Evolutionary conservation across 1,140 invertebrate species (phyloP).

Genomic region (Drosophila teissieri): DNA sequence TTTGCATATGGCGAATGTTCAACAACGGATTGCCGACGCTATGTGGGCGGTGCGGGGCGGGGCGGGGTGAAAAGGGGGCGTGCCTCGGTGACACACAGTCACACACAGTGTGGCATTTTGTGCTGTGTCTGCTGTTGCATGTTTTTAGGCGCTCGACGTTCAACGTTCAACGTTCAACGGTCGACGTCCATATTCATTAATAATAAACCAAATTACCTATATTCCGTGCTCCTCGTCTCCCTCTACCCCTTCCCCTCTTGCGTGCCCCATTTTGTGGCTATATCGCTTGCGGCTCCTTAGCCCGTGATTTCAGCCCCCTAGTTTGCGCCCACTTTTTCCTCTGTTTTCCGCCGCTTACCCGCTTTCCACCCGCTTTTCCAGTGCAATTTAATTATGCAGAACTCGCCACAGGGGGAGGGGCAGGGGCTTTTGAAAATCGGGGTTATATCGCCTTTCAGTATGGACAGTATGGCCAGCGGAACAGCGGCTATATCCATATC

Average conservation of each 20-base stretch:
- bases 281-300: constrained; percentile 39
- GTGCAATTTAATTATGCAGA: constrained; percentile 63
- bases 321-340: constrained; percentile 8
- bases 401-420: background rate
- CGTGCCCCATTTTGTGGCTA: constrained; percentile 30
- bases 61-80: background rate
- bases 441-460: constrained; percentile 22
- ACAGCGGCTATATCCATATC: constrained; percentile 16
- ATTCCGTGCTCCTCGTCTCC: constrained; percentile 1
- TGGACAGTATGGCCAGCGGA: constrained; percentile 4
- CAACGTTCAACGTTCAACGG: constrained; percentile 28
- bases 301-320: constrained; percentile 45
- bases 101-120: constrained; percentile 46
- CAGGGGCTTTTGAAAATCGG: background rate
- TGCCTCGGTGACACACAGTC: constrained; percentile 42
- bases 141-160: constrained; percentile 45
- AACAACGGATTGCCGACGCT: constrained; percentile 13
- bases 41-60: background rate
- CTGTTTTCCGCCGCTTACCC: constrained; percentile 38
- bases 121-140: constrained; percentile 42
- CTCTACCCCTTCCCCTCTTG: background rate
- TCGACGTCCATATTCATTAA: constrained; percentile 49
- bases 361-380: constrained; percentile 23
- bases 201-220: constrained; percentile 51
- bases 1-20: constrained; percentile 55